phyloP scores from a whole-genome alignment of 2,888 invertebrate species.

The Calliphora vomitoria region DNA sequence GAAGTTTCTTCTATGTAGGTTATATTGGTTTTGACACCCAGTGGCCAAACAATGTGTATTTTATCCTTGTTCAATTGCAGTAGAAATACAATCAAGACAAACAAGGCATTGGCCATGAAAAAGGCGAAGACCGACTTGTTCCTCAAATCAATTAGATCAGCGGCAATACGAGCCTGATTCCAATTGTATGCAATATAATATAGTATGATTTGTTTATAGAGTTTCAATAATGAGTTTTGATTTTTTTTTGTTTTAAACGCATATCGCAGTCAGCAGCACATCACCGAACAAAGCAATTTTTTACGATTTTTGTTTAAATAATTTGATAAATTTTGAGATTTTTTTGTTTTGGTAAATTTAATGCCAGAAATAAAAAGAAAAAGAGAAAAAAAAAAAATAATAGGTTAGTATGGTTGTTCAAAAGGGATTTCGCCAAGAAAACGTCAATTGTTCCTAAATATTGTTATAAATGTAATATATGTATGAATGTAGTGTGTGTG shows the following conservation, averaged over 20 bases:
- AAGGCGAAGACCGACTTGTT: constrained; percentile 99
- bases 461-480: neutral
- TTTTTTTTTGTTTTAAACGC: constrained; percentile 55
- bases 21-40: constrained; percentile 97
- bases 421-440: constrained; percentile 78
- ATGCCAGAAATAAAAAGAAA: constrained; percentile 74
- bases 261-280: constrained; percentile 74
- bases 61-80: constrained; percentile 99
- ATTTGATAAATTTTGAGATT: constrained; percentile 65
- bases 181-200: constrained; percentile 35
- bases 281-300: constrained; percentile 78
- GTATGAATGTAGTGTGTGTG: too few species aligned
- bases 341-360: constrained; percentile 40
- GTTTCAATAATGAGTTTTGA: constrained; percentile 26
- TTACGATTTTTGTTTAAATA: constrained; percentile 67
- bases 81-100: constrained; percentile 99
- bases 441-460: constrained; percentile 66
- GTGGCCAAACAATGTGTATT: constrained; percentile 98
- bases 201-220: constrained; percentile 24
- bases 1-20: constrained; percentile 96
- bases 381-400: constrained; percentile 80
- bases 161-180: constrained; percentile 92
- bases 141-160: constrained; percentile 96
- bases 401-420: constrained; percentile 83
- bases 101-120: constrained; percentile 99